phyloP scores from a whole-genome alignment of 2,113 vertebrate species.

The Ondatra zibethicus region DNA sequence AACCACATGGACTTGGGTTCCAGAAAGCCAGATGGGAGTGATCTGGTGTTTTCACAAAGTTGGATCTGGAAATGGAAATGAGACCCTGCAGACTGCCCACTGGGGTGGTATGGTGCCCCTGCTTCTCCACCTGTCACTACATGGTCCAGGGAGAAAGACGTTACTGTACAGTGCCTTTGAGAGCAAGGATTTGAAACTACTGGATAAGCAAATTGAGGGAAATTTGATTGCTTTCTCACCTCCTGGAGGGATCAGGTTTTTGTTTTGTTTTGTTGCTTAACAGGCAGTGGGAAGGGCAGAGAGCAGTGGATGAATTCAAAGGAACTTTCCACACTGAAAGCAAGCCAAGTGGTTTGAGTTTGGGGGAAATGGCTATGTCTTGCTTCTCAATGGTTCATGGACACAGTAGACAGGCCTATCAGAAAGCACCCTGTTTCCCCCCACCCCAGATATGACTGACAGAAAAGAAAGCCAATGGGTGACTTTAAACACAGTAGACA shows the following conservation, averaged over 20 bases:
- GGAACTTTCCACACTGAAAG: not conserved
- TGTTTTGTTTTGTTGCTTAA: not conserved
- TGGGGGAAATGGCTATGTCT: not conserved
- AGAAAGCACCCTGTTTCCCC: not conserved
- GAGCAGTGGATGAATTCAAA: not conserved
- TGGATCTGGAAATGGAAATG: fast-evolving
- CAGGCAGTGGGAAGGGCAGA: not conserved
- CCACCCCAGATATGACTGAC: not conserved
- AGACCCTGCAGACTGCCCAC: not conserved
- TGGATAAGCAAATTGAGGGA: not conserved
- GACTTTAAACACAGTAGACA: not conserved
- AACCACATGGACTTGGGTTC: not conserved
- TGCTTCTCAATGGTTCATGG: not conserved
- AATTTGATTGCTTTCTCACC: not conserved
- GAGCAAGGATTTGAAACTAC: not conserved
- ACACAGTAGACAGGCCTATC: not conserved
- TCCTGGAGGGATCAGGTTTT: not conserved
- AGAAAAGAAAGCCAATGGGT: not conserved
- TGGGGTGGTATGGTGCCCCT: fast-evolving
- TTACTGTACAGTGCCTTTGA: not conserved
- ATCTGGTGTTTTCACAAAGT: fast-evolving
- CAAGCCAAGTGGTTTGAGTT: not conserved
- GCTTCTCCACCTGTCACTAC: not conserved
- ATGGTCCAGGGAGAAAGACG: not conserved
- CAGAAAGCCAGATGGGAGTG: not conserved